Percentiles rank a stretch among this genome's conserved stretches.
Conservation (phyloP, 2,113 vertebrate genomes). For the Tetrax tetrax region DNA sequence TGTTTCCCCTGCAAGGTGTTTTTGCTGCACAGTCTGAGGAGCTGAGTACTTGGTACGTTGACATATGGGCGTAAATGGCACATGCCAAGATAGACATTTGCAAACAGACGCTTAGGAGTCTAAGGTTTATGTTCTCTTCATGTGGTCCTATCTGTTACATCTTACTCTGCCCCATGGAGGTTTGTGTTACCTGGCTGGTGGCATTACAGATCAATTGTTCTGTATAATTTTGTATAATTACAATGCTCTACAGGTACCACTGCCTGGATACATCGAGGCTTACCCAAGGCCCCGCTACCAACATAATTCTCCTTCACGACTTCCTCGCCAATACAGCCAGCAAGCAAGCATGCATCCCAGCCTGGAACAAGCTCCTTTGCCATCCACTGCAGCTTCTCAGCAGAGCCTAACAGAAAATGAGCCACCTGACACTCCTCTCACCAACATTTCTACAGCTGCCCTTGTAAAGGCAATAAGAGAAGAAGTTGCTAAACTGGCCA, state of each 20-base stretch:
- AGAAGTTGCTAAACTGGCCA: conserved; percentile 97
- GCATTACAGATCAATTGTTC: neutral
- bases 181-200: neutral
- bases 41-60: neutral
- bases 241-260: conserved; percentile 82
- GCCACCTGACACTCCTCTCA: conserved; percentile 81
- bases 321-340: conserved; percentile 89
- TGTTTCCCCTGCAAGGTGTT: neutral
- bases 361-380: conserved; percentile 79
- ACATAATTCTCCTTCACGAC: conserved; percentile 83
- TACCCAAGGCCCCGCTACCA: conserved; percentile 92
- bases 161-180: fast-evolving
- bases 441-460: conserved; percentile 94
- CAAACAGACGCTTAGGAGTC: neutral
- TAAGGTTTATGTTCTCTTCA: neutral
- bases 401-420: conserved; percentile 88
- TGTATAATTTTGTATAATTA: neutral
- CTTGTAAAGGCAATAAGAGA: conserved; percentile 95
- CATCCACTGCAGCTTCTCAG: conserved; percentile 81
- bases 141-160: neutral
- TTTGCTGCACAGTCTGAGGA: neutral
- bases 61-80: neutral
- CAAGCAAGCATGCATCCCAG: conserved; percentile 74
- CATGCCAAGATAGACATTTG: neutral
- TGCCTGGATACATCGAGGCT: conserved; percentile 95